Conservation (phyloP, 2,113 vertebrate genomes). For the Ptyas mucosa region DNA sequence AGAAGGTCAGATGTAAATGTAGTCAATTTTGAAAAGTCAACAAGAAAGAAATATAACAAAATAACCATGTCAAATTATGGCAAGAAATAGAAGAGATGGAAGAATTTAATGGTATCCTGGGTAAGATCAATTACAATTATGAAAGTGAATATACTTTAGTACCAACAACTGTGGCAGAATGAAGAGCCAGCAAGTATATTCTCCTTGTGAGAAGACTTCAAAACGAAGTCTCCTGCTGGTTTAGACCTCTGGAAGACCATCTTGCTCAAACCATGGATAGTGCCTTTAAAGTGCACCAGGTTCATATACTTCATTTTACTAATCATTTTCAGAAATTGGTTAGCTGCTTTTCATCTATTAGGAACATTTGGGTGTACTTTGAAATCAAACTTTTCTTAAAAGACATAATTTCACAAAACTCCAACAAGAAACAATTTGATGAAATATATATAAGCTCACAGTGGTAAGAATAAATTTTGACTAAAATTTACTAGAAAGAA, state of each 20-base stretch:
- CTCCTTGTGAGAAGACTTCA: background rate
- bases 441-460: background rate
- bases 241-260: background rate
- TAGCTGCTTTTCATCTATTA: background rate
- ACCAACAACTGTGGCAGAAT: background rate
- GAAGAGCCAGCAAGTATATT: background rate
- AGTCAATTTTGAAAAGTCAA: background rate
- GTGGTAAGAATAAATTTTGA: background rate
- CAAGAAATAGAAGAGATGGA: background rate
- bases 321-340: background rate
- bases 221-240: background rate
- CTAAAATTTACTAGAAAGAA: background rate
- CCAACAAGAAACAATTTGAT: background rate
- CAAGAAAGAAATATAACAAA: background rate
- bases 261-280: background rate
- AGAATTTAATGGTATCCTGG: background rate
- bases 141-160: background rate
- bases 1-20: background rate
- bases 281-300: background rate
- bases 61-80: background rate
- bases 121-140: background rate
- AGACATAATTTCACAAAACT: background rate
- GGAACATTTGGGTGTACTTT: background rate
- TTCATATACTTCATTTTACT: background rate
- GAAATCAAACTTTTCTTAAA: background rate